These are phyloP conservation scores for Pipistrellus kuhlii DNA, from an alignment of 2,797 vertebrate species.

Conservation along the genomic window DNA sequence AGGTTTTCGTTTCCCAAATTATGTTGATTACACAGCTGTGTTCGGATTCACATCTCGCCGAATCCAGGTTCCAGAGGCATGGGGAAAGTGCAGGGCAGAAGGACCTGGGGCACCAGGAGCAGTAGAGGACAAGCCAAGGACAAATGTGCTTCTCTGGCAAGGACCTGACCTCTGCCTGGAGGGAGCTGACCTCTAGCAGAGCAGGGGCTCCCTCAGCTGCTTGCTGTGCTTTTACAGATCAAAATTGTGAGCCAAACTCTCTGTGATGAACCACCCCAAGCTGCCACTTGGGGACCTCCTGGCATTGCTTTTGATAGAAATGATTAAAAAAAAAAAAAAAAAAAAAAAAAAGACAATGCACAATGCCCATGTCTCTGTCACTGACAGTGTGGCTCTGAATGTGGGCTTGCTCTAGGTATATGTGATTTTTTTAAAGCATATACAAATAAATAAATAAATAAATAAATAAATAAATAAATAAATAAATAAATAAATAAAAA, in stretches of 20 bases:
- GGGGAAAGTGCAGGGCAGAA: neutral
- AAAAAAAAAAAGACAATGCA: neutral
- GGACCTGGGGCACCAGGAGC: neutral
- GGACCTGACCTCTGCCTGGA: neutral
- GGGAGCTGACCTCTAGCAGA: neutral
- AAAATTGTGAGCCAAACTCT: conserved; percentile 21
- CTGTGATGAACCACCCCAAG: neutral
- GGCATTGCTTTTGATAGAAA: neutral
- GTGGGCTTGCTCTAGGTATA: neutral
- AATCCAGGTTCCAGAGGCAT: conserved; percentile 29
- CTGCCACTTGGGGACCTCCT: neutral
- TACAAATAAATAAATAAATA: neutral
- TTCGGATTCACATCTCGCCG: neutral
- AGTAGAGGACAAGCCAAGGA: conserved; percentile 32
- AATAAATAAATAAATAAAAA: neutral
- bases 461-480: neutral
- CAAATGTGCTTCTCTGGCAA: neutral
- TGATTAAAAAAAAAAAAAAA: neutral
- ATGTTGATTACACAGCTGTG: neutral
- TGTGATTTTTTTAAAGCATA: conserved; percentile 24
- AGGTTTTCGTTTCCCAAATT: conserved; percentile 25
- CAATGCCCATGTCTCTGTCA: conserved; percentile 18
- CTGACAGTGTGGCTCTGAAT: conserved; percentile 31
- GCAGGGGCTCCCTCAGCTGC: neutral
- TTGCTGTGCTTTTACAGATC: neutral